Conservation (phyloP, 2,888 invertebrate genomes). For the Rhagonycha fulva region DNA sequence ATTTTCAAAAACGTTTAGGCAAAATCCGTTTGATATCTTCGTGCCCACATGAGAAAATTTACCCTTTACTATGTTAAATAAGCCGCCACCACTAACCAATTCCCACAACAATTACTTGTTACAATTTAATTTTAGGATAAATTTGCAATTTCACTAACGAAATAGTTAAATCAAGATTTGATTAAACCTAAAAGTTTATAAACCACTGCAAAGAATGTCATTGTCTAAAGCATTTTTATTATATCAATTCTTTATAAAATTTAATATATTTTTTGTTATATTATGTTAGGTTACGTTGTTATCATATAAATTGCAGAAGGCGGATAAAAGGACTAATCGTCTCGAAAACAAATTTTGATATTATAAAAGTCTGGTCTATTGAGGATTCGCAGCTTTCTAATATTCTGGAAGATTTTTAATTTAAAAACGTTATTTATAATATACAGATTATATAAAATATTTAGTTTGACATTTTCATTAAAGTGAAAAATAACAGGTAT, state of each 20-base stretch:
- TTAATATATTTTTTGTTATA: neutral
- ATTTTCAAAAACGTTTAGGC: neutral
- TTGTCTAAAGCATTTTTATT: too few species aligned
- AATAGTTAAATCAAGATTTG: neutral
- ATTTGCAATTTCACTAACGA: neutral
- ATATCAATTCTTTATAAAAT: neutral
- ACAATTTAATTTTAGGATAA: neutral
- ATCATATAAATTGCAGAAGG: neutral
- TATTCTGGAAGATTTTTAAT: neutral
- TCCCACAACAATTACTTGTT: neutral
- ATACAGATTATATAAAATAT: neutral
- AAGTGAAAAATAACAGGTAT: neutral
- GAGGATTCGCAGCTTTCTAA: neutral
- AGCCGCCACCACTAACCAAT: neutral
- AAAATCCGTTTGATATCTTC: too few species aligned
- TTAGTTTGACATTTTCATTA: neutral
- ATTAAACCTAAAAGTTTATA: too few species aligned
- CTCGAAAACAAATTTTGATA: neutral
- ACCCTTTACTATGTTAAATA: neutral
- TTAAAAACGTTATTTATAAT: neutral
- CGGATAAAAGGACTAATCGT: neutral
- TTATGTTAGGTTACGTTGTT: neutral
- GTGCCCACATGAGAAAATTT: neutral
- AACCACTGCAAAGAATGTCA: too few species aligned
- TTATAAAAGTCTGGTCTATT: neutral